Base-by-base conservation (phyloP, 2,113 vertebrate species). In the Collichthys lucidus region DNA sequence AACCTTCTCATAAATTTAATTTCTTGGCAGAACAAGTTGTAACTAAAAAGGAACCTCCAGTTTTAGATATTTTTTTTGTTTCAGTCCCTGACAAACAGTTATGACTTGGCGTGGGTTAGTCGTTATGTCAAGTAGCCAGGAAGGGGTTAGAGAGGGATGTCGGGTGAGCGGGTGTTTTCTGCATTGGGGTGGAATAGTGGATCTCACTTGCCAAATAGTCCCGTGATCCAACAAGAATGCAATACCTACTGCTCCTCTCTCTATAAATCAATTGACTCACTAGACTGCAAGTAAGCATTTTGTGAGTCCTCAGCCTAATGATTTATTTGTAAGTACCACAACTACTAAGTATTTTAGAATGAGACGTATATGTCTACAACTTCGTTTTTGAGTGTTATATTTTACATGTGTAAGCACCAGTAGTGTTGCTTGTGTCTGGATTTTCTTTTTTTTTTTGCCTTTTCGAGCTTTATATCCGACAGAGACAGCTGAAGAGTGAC, bases 1-100 rank as follows among this genome's bases (percentile, higher is more conserved):
- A 82, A 81, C 83, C 89, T 66, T 76, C 76, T 74, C 80, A 85
- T 91, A 91, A 89, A 94, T 92, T 91, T 66, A 80, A 78, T 77
- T 84, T 86, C 85, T 92, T 92, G 91, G 88, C 88, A 82, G 75
- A 76, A 82, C 31, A 11, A 71, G 24, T 81, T 75, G 59, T 84
- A 89, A 79, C 80, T 70, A 82, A 89, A 93, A 91, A 76, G 74
- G 50, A 74, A 85, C 56, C 80, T 86, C 74, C 9, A 72, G 57
- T 84, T 87, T 86, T 65, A 67, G 63, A 72, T 62, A 72, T 62
- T 87, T 85, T 50, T 79, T 78, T 83, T 76, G 59, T 89, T 46
- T 87, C 59, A 63, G 76, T 52, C 79, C 66, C 50, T 80, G 73
- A 89, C 65, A 82, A 82, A 82, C 74, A 80, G 83, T 69, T 85